Percentiles rank a stretch among this genome's conserved stretches.
Conservation (phyloP, 2,113 vertebrate species). For the Semicossyphus pulcher region DNA sequence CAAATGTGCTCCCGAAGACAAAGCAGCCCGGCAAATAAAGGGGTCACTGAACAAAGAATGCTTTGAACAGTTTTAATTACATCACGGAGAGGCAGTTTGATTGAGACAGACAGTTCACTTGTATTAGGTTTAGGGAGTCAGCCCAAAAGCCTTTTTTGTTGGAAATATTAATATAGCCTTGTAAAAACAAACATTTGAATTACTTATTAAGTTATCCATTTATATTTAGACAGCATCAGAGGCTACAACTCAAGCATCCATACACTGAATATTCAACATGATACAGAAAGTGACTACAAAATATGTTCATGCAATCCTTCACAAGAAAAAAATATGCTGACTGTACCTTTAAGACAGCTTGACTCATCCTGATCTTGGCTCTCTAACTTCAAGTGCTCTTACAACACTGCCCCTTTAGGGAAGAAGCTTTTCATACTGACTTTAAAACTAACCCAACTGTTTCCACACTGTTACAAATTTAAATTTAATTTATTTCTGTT, state of each 20-base stretch:
- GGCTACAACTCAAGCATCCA: slow-evolving; percentile 7
- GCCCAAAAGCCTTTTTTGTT: slow-evolving; percentile 30
- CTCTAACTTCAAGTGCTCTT: not conserved
- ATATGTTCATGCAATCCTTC: no score
- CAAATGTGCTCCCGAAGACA: slow-evolving; percentile 64
- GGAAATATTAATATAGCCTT: slow-evolving; percentile 32
- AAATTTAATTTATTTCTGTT: no score
- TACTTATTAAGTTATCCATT: not conserved
- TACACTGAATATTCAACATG: not conserved
- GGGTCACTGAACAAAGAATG: slow-evolving; percentile 84
- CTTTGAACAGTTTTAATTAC: slow-evolving; percentile 81
- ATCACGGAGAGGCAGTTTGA: slow-evolving; percentile 72
- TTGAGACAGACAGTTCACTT: slow-evolving; percentile 68
- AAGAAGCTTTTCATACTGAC: slow-evolving; percentile 39
- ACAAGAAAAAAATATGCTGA: not conserved
- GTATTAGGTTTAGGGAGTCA: slow-evolving; percentile 64
- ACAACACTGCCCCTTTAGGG: not conserved
- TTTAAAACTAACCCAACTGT: no score
- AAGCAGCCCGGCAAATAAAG: slow-evolving; percentile 72
- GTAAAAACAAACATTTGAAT: slow-evolving; percentile 42
- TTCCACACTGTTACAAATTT: no score
- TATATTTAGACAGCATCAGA: not conserved
- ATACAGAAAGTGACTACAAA: not conserved
- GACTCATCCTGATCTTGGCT: not conserved
- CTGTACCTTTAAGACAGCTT: not conserved